Conservation (phyloP, 92 coral and sea anemone genomes). For the Palythoa grandiflora region DNA sequence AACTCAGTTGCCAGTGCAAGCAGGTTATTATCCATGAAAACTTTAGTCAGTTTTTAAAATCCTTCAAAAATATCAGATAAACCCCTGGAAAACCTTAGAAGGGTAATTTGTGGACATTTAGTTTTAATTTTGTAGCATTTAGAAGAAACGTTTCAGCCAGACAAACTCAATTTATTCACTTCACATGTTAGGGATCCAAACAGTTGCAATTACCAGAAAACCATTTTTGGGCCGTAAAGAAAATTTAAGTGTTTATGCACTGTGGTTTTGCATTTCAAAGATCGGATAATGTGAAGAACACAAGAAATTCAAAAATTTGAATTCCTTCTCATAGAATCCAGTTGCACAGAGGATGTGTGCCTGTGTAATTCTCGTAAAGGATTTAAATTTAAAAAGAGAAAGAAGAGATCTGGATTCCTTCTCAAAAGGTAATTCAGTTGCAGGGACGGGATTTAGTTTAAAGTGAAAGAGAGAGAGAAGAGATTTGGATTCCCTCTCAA, state of each 20-base stretch:
- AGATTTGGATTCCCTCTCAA: too few species aligned
- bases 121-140: too few species aligned
- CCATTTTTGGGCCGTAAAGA: slow-evolving; percentile 17
- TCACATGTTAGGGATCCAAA: neutral
- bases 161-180: neutral
- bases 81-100: too few species aligned
- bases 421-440: neutral
- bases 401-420: neutral
- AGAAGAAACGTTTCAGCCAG: neutral
- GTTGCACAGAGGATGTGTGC: neutral
- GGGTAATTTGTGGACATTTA: too few species aligned
- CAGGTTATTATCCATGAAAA: too few species aligned
- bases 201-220: neutral
- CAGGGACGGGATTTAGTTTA: too few species aligned
- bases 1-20: too few species aligned
- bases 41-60: too few species aligned
- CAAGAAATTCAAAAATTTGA: neutral
- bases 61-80: too few species aligned
- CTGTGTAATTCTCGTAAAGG: neutral
- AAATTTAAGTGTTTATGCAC: neutral
- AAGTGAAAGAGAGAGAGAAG: too few species aligned
- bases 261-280: slow-evolving; percentile 44
- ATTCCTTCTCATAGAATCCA: neutral
- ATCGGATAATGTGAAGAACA: slow-evolving; percentile 27
- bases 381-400: neutral